Base-by-base conservation (phyloP, 1,140 invertebrate genomes). In the Pemphigus obesinymphae region DNA sequence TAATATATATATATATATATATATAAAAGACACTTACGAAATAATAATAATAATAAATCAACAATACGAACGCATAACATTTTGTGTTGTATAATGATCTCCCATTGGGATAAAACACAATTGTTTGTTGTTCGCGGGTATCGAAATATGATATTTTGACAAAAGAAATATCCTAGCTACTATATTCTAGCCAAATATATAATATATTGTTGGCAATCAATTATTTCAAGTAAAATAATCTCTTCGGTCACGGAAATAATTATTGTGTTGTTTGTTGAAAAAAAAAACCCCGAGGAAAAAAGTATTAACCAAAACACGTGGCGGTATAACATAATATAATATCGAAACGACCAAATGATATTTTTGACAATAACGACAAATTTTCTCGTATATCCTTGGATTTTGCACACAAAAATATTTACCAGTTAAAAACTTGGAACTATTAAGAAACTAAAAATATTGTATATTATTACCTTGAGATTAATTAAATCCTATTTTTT, bases 21-120 rank as follows among this genome's bases (percentile, higher is more conserved):
- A n/a, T n/a, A n/a, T n/a, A n/a, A n/a, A n/a, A n/a, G 7, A 63
- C 29, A 13, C 10, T 3, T 20, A 63, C 31, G n/a, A 66, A 34
- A n/a, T 40, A 23, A 40, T 40, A 40, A 15, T 43, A 43, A 26
- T 45, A 70, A 45, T 45, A 70, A 43, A 43, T 13, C 37, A 70
- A 43, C 23, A 66, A 61, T 26, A 17, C 29, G 5, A 66, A 66
- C 63, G 31, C n/a, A n/a, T 66, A 66, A 66, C 26, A 26, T 43
- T 70, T 45, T 23, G 13, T 23, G 17, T 45, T 70, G 20, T 45
- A 26, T 68, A 43, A 26, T 70, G 26, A 70, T 70, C 40, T 29
- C 66, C 66, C 66, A 40, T 70, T 3, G 66, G 40, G 37, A 70
- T n/a, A n/a, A 17, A 45, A 15, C 66, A 70, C 66, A 70, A 70